Percentiles rank a stretch among this genome's conserved stretches.
These are phyloP conservation scores for Hemichromis elongatus DNA, from an alignment of 2,113 vertebrate genomes.

Conservation along the genomic window DNA sequence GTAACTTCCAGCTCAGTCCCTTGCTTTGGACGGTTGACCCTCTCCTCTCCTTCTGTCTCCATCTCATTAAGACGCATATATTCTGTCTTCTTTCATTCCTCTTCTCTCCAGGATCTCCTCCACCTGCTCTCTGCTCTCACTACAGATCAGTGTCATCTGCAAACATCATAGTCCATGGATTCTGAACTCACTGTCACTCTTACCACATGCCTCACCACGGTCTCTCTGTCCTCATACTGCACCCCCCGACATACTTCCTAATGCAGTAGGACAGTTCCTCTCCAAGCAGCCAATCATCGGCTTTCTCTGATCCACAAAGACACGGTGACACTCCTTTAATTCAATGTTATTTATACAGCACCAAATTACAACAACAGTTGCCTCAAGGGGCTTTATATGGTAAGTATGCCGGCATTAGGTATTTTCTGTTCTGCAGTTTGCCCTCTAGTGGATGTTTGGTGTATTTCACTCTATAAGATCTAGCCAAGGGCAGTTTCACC, in stretches of 20 bases:
- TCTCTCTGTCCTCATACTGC: not conserved
- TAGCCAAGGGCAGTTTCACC: not conserved
- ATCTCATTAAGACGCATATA: not conserved
- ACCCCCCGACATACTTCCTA: not conserved
- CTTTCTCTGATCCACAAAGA: no score
- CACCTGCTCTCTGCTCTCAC: not conserved
- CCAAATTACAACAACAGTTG: no score
- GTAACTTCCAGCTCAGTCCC: not conserved
- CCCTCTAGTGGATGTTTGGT: not conserved
- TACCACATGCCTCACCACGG: not conserved
- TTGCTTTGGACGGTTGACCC: not conserved
- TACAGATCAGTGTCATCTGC: not conserved
- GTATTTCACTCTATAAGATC: not conserved
- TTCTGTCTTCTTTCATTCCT: accelerated
- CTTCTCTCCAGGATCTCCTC: not conserved
- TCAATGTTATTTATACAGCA: no score
- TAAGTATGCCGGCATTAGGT: no score
- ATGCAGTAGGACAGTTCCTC: not conserved
- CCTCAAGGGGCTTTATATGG: no score
- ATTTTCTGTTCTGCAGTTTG: no score
- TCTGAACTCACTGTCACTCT: not conserved
- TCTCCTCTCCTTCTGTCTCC: not conserved
- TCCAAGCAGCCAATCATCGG: no score
- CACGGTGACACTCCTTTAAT: no score
- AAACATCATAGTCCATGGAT: not conserved